Evolutionary conservation across 35 echinoderm and acorn worm species (phyloP).

Genomic region (Hemicentrotus pulcherrimus): DNA sequence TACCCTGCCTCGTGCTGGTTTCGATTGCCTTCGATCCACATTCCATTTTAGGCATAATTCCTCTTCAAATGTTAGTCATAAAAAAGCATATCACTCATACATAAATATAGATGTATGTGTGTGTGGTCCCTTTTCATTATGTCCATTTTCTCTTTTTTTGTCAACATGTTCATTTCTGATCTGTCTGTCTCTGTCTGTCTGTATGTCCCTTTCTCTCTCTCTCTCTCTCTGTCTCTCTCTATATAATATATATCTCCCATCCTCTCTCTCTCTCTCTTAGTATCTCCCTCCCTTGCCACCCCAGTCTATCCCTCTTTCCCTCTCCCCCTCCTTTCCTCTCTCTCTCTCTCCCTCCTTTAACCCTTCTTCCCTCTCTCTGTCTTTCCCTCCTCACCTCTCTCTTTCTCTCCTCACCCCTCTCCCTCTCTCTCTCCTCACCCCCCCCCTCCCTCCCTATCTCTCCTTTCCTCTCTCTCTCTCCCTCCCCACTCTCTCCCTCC

Average conservation of each 20-base stretch:
- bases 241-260: not conserved
- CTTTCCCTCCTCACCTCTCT: too few relatives aligned
- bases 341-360: too few relatives aligned
- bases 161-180: not conserved
- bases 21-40: not conserved
- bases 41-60: conserved; percentile 5
- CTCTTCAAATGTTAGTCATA: conserved; percentile 2
- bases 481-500: too few relatives aligned
- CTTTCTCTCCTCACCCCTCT: too few relatives aligned
- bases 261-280: not conserved
- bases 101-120: not conserved
- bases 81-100: conserved; percentile 27
- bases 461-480: too few relatives aligned
- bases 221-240: not conserved
- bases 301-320: too few relatives aligned
- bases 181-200: not conserved
- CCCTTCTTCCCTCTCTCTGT: too few relatives aligned
- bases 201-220: not conserved
- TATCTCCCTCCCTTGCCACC: too few relatives aligned
- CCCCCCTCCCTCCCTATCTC: too few relatives aligned
- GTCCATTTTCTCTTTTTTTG: not conserved
- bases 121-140: not conserved
- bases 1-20: not conserved
- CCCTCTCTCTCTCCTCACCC: too few relatives aligned
- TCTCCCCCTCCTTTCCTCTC: too few relatives aligned